Evolutionary conservation across 2,888 invertebrate species (phyloP).

Genomic region (Thereva nobilitata): DNA sequence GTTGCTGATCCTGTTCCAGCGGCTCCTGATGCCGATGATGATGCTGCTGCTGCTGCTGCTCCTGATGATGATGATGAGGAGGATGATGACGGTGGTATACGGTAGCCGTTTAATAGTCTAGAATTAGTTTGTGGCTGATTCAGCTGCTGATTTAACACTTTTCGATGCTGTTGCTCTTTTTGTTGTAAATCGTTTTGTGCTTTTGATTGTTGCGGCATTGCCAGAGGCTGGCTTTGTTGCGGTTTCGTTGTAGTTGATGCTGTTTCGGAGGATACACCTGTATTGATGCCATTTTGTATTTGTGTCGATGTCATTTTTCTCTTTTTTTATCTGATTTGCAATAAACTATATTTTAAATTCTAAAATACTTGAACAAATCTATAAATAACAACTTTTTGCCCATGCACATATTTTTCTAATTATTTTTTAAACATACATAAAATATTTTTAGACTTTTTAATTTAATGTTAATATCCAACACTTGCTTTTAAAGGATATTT

Average conservation of each 20-base stretch:
- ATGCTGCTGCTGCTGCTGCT: slow-evolving; percentile 8
- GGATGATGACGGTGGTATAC: slow-evolving; percentile 25
- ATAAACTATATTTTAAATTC: too few species aligned
- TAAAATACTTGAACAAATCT: too few species aligned
- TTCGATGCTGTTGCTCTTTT: slow-evolving; percentile 38
- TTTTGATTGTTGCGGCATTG: background rate
- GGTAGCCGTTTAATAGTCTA: slow-evolving; percentile 40
- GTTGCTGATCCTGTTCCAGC: background rate
- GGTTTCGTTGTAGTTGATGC: slow-evolving; percentile 2
- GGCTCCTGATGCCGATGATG: background rate
- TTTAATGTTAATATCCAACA: too few species aligned
- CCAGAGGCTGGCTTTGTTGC: background rate
- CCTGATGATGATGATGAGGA: slow-evolving; percentile 7
- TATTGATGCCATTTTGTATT: slow-evolving; percentile 39
- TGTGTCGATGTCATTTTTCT: slow-evolving; percentile 40
- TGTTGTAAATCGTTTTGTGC: slow-evolving; percentile 18
- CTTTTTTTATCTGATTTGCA: background rate
- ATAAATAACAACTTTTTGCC: too few species aligned
- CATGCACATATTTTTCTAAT: too few species aligned
- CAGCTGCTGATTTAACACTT: slow-evolving; percentile 39
- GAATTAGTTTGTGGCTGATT: slow-evolving; percentile 11
- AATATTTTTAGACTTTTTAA: too few species aligned
- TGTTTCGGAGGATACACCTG: slow-evolving; percentile 30
- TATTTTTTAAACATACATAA: too few species aligned
- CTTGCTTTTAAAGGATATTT: too few species aligned